These are phyloP conservation scores for Sphenodon punctatus DNA, from an alignment of 2,797 vertebrate species.

Conservation along the genomic window DNA sequence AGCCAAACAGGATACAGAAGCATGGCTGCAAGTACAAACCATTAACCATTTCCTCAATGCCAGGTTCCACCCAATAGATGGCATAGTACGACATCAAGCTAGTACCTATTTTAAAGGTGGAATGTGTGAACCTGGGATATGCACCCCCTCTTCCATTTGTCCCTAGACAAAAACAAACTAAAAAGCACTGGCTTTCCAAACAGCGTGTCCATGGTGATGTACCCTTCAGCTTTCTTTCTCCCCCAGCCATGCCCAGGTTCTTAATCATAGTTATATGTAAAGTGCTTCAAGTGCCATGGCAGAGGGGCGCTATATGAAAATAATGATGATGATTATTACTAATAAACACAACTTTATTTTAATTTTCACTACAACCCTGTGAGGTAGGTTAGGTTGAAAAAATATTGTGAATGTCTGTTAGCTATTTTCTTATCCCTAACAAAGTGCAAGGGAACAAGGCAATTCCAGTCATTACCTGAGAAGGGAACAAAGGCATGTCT, in stretches of 20 bases:
- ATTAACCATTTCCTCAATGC: neutral
- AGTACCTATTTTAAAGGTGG: neutral
- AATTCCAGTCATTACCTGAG: constrained; percentile 78
- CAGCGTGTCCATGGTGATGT: neutral
- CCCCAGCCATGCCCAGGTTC: neutral
- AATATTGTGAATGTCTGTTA: no score
- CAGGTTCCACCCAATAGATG: neutral
- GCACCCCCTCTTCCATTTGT: no score
- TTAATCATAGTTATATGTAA: neutral
- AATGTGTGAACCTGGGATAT: neutral
- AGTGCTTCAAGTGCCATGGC: no score
- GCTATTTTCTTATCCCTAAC: neutral
- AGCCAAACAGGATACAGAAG: neutral
- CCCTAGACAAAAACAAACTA: no score
- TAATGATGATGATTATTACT: no score
- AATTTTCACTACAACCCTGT: no score
- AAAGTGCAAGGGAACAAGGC: neutral
- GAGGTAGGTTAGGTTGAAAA: no score
- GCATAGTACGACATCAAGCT: neutral
- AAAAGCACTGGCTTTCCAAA: neutral
- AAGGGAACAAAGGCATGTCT: constrained; percentile 95
- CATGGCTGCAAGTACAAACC: neutral
- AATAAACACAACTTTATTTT: no score
- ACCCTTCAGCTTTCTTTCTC: neutral
- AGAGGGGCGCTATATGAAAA: no score